These are phyloP conservation scores for Ifrita kowaldi DNA, from an alignment of 2,113 vertebrate species.

Conservation along the genomic window DNA sequence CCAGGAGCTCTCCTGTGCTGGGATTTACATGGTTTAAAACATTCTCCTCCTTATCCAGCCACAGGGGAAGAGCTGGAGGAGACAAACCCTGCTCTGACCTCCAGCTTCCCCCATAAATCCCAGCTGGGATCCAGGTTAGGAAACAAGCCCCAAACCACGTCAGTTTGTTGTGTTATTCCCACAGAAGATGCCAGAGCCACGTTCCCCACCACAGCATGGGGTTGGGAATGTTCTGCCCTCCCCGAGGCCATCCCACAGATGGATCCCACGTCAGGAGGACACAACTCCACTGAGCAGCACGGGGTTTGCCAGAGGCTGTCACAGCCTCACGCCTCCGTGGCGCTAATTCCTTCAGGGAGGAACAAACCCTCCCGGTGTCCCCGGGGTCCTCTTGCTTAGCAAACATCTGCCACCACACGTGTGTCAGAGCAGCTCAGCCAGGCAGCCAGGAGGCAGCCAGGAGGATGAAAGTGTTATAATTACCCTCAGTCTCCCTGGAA, in stretches of 20 bases:
- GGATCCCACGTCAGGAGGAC: fast-evolving
- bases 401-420: background rate
- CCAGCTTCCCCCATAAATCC: background rate
- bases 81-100: background rate
- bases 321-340: fast-evolving
- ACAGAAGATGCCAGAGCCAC: background rate
- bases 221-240: background rate
- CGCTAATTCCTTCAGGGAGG: background rate
- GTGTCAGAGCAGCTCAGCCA: background rate
- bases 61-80: background rate
- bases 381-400: background rate
- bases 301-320: background rate
- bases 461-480: background rate
- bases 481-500: background rate
- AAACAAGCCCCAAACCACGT: fast-evolving
- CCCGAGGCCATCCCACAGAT: background rate
- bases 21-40: background rate
- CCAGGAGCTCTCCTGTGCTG: background rate
- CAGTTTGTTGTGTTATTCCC: fast-evolving
- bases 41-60: background rate
- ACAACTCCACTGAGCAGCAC: background rate
- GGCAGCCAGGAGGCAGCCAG: background rate
- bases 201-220: fast-evolving
- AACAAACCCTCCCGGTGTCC: background rate
- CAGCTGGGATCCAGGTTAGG: background rate